phyloP scores from a whole-genome alignment of 2,797 vertebrate species.

The Petrocephalus schoutedeni region DNA sequence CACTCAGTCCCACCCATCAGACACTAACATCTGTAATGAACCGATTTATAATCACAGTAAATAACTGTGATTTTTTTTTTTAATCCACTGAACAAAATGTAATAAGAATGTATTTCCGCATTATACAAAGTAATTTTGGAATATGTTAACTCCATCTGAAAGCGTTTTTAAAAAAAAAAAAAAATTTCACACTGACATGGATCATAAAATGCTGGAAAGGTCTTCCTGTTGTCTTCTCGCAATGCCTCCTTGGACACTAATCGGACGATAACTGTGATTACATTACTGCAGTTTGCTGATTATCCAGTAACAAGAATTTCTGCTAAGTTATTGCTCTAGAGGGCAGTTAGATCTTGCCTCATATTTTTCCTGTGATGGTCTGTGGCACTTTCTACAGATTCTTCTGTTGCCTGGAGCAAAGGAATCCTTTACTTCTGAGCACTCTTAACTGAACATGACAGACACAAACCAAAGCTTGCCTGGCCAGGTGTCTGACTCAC shows the following conservation, averaged over 20 bases:
- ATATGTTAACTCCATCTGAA: neutral
- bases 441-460: neutral
- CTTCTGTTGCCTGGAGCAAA: neutral
- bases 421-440: neutral
- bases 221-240: neutral
- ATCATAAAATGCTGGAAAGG: neutral
- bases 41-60: neutral
- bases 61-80: neutral
- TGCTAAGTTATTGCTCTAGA: neutral
- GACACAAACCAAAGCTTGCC: neutral
- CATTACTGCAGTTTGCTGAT: neutral
- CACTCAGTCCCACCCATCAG: neutral
- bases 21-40: neutral
- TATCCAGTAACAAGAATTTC: neutral
- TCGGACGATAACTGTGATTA: neutral
- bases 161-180: neutral
- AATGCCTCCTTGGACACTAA: neutral
- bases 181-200: neutral
- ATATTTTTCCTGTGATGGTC: neutral
- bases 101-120: neutral
- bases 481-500: neutral
- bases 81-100: neutral
- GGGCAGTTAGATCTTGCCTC: neutral
- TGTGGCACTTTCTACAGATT: neutral
- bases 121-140: neutral